These are phyloP conservation scores for Zygothrica quintamaculata DNA, from an alignment of 2,888 invertebrate species.

Conservation along the genomic window DNA sequence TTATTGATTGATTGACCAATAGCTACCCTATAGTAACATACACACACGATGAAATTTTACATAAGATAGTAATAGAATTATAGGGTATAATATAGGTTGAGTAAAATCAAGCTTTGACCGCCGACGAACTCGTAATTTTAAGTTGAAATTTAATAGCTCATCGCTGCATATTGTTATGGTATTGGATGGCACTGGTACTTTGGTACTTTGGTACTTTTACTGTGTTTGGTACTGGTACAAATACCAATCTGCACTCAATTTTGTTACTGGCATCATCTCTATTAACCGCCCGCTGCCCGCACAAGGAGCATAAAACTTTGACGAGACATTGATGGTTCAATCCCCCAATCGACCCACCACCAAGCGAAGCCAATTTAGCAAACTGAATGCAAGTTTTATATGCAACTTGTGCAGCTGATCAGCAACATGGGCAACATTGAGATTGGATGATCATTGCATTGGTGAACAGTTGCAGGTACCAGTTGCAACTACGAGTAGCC, in stretches of 20 bases:
- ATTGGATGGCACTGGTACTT: too few relatives aligned
- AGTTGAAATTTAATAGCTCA: constrained; percentile 72
- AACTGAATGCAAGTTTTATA: constrained; percentile 70
- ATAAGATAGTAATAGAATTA: background rate
- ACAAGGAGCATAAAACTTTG: constrained; percentile 51
- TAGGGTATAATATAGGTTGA: constrained; percentile 24
- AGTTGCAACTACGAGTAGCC: background rate
- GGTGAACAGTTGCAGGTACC: constrained; percentile 2
- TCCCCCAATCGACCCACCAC: constrained; percentile 72
- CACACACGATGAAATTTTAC: background rate
- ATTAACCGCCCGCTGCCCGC: constrained; percentile 10
- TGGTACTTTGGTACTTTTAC: too few relatives aligned
- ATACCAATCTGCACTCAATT: too few relatives aligned
- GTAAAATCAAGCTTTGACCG: constrained; percentile 56
- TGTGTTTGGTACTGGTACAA: too few relatives aligned
- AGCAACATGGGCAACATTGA: constrained; percentile 15
- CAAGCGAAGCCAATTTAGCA: constrained; percentile 74
- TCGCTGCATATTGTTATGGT: constrained; percentile 44
- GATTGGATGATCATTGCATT: constrained; percentile 11
- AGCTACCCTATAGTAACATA: constrained; percentile 11
- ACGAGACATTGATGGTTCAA: constrained; percentile 80
- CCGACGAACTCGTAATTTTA: constrained; percentile 48
- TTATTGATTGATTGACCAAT: background rate
- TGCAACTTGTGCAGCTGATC: constrained; percentile 53
- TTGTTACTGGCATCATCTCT: constrained; percentile 18